These are phyloP conservation scores for Eulithis prunata DNA, from an alignment of 2,888 invertebrate species.

Conservation along the genomic window DNA sequence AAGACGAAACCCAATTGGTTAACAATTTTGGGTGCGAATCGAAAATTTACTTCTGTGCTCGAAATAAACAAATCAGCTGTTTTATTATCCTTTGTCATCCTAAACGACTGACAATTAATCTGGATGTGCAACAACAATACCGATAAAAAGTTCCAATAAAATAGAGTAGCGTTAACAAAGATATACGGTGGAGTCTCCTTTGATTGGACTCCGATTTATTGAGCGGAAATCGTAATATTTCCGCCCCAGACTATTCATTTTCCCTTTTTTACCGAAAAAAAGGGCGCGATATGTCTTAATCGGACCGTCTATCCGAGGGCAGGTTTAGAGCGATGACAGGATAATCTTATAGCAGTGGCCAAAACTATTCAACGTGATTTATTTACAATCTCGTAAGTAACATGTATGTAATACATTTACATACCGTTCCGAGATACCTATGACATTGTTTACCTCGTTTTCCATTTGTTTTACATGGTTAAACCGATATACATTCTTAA, in stretches of 20 bases:
- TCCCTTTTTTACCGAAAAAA: constrained; percentile 81
- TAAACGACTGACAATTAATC: constrained; percentile 65
- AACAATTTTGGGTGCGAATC: too few relatives aligned
- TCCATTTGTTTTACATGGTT: too few relatives aligned
- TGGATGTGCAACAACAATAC: constrained; percentile 71
- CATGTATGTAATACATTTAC: too few relatives aligned
- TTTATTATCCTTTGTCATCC: constrained; percentile 12
- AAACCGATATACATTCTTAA: too few relatives aligned
- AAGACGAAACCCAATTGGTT: too few relatives aligned
- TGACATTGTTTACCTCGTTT: too few relatives aligned
- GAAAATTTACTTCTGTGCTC: too few relatives aligned
- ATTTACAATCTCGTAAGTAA: neutral
- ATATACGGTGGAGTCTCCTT: constrained; percentile 79
- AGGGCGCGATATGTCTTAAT: constrained; percentile 83
- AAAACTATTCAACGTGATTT: neutral
- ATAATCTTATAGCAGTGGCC: neutral
- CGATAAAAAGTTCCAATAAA: constrained; percentile 80
- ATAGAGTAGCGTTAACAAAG: constrained; percentile 82
- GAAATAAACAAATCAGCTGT: neutral
- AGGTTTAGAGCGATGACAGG: constrained; percentile 26
- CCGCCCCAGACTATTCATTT: constrained; percentile 81
- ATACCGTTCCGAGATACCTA: too few relatives aligned
- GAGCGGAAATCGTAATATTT: constrained; percentile 85
- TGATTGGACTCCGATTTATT: constrained; percentile 84
- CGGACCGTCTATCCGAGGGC: constrained; percentile 60